A percentile compares a stretch with the other conserved stretches of the same genome.
Evolutionary conservation across 2,888 invertebrate species (phyloP).

Genomic region (Cephus runcator): DNA sequence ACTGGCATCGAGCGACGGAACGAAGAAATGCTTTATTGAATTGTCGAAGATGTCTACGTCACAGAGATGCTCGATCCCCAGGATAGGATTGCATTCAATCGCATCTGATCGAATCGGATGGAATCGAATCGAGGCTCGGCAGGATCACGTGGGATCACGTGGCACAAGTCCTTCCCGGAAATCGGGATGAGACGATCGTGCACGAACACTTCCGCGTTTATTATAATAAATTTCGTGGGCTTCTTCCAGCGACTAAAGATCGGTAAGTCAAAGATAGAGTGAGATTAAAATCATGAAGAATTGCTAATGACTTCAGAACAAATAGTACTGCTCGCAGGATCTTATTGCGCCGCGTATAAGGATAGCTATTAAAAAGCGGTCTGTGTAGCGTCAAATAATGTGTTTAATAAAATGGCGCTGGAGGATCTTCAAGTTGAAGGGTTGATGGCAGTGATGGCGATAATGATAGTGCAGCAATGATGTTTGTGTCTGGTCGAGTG

Average conservation of each 20-base stretch:
- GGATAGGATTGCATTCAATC: neutral
- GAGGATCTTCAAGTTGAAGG: neutral
- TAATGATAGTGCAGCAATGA: neutral
- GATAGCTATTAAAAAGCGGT: neutral
- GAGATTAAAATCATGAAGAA: neutral
- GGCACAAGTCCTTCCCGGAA: neutral
- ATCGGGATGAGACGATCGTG: neutral
- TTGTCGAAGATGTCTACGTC: conserved; percentile 28
- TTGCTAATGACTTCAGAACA: neutral
- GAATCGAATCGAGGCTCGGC: neutral
- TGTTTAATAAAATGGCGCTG: neutral
- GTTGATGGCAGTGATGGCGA: neutral
- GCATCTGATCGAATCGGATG: neutral
- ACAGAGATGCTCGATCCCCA: conserved; percentile 1
- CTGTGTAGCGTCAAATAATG: neutral
- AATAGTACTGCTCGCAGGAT: neutral
- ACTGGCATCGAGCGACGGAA: neutral
- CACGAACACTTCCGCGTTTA: neutral
- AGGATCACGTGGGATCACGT: neutral
- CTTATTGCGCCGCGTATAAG: neutral
- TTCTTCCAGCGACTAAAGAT: neutral
- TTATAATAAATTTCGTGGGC: neutral
- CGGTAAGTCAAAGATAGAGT: neutral
- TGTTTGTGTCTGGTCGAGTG: neutral
- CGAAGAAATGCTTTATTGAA: conserved; percentile 37